phyloP scores from a whole-genome alignment of 1,140 invertebrate genomes.

The Nixonia krombeini region DNA sequence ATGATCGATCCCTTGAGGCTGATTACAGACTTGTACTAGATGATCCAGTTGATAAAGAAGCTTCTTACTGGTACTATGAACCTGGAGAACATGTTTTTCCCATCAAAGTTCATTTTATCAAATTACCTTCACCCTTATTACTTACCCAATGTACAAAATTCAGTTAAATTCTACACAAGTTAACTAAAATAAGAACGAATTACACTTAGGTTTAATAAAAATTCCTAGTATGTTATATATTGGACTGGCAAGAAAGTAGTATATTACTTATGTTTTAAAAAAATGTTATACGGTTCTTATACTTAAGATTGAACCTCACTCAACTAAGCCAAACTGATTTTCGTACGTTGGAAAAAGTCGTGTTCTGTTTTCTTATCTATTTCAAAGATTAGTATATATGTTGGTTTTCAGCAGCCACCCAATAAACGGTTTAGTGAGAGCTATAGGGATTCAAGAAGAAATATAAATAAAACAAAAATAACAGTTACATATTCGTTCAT shows the following conservation, averaged over 20 bases:
- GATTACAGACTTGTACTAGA: slow-evolving; percentile 95
- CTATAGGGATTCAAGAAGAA: slow-evolving; percentile 31
- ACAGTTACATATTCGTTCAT: slow-evolving; percentile 67
- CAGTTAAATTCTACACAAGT: too few species aligned
- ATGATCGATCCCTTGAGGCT: slow-evolving; percentile 81
- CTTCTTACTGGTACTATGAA: slow-evolving; percentile 97
- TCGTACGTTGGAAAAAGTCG: not conserved
- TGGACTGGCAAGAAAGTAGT: too few species aligned
- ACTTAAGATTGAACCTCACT: too few species aligned
- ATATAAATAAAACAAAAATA: slow-evolving; percentile 39
- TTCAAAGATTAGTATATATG: not conserved
- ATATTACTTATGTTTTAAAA: too few species aligned
- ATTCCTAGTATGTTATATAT: too few species aligned
- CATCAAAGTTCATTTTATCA: slow-evolving; percentile 31
- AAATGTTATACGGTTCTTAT: too few species aligned
- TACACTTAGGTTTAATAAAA: too few species aligned
- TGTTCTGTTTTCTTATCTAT: not conserved
- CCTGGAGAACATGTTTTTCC: slow-evolving; percentile 73
- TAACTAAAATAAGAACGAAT: too few species aligned
- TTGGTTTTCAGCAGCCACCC: slow-evolving; percentile 53
- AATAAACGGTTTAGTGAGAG: slow-evolving; percentile 63
- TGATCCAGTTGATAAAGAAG: slow-evolving; percentile 95
- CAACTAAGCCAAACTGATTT: too few species aligned
- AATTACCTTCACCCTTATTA: slow-evolving; percentile 49
- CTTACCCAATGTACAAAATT: slow-evolving; percentile 21